phyloP scores from a whole-genome alignment of 2,113 vertebrate genomes.

The Dolichotis patagonum region DNA sequence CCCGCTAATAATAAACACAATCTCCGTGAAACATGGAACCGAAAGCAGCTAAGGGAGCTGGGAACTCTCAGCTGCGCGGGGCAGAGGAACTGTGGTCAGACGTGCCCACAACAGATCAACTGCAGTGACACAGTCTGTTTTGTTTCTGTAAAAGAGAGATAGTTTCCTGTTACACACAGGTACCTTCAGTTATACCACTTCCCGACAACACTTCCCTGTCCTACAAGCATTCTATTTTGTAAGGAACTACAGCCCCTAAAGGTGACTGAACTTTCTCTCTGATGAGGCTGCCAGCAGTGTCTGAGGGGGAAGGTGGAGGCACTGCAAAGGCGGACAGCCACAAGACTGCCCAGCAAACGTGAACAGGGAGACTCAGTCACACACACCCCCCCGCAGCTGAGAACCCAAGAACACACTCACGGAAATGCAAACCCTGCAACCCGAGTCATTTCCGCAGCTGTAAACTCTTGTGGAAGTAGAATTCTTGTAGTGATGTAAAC shows the following conservation, averaged over 20 bases:
- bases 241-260: background rate
- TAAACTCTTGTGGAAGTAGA: background rate
- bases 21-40: background rate
- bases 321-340: background rate
- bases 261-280: background rate
- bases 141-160: background rate
- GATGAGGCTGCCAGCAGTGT: background rate
- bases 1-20: background rate
- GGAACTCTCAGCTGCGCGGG: background rate
- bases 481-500: background rate
- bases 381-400: background rate
- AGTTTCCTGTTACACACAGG: background rate
- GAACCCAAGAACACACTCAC: background rate
- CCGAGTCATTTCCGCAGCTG: background rate
- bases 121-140: background rate
- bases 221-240: background rate
- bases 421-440: background rate
- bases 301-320: background rate
- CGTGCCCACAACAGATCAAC: background rate
- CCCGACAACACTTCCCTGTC: background rate
- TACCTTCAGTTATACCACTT: background rate
- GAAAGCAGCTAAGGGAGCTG: background rate
- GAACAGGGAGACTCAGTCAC: background rate
- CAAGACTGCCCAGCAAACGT: no score
- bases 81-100: background rate